phyloP scores from a whole-genome alignment of 2,113 vertebrate species.

The Odontophorus gujanensis region DNA sequence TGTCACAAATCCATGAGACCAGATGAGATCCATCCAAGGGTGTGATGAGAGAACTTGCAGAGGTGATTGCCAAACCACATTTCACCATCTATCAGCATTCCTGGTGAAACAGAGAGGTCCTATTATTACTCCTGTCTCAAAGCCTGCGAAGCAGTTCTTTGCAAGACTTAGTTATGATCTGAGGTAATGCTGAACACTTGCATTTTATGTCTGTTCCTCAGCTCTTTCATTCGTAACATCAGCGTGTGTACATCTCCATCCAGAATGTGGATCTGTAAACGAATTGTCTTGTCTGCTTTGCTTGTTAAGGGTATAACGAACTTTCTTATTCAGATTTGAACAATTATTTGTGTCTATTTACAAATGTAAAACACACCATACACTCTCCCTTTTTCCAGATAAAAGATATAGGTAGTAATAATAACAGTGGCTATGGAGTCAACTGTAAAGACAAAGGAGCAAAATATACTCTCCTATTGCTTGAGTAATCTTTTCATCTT shows the following conservation, averaged over 20 bases:
- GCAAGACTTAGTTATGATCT: background rate
- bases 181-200: background rate
- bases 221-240: background rate
- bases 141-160: background rate
- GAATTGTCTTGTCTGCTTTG: background rate
- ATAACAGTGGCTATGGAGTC: background rate
- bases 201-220: background rate
- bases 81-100: too few species aligned
- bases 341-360: background rate
- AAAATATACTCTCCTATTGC: background rate
- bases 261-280: background rate
- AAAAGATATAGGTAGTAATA: background rate
- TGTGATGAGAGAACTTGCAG: too few species aligned
- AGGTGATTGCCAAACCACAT: too few species aligned
- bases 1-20: too few species aligned
- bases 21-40: too few species aligned
- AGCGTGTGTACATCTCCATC: background rate
- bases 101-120: too few species aligned
- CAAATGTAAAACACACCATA: background rate
- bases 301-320: background rate
- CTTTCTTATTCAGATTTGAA: background rate
- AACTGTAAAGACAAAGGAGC: background rate
- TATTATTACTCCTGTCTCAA: background rate
- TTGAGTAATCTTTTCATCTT: background rate
- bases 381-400: background rate